Base-by-base conservation (phyloP, 2,797 vertebrate species). In the Clamator glandarius region DNA sequence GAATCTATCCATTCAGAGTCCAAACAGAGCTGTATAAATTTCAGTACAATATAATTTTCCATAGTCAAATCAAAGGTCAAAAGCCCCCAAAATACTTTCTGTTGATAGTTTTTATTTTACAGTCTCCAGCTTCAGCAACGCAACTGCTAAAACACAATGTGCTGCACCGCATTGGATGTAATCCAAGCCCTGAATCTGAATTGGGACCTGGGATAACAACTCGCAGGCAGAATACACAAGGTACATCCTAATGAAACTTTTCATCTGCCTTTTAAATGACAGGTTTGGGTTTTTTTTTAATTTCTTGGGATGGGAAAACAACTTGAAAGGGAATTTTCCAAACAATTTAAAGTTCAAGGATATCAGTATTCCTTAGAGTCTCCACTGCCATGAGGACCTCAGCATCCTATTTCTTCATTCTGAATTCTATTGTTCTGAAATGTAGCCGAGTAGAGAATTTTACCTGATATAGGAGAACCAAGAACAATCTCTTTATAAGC, bases 131-230 rank as follows among this genome's bases (percentile, higher is more conserved):
- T 69, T 68, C n/a, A 57, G 31, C 29, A 68, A 72, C 15, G 15
- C 9, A 57, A 46, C 33, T 31, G 12, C 29, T 77, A 52, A 79
- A 86, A 11, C 4, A 63, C 12, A 12, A 8, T 0, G 1, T 39
- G 42, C 19, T 57, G 25, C 12, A 36, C 1, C 2, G 11, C 23
- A 19, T 1, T 1, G 31, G 18, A 58, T 18, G 2, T 15, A 84
- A 64, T 20, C 14, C 11, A 25, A 2, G 0, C 16, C 23, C 17
- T 14, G 9, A 41, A 44, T 4, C 8, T 41, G 18, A 93, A 61
- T 26, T 1, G 2, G 23, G 20, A 25, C 33, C 29, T 24, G 13
- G 73, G 20, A 23, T 21, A 77, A 17, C 29, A 82, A 51, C 9
- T 54, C 29, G 4, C 52, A 54, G 29, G 28, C 18, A 46, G 39